Evolutionary conservation across 2,888 invertebrate genomes (phyloP).

Genomic region (Anoplius nigerrimus): DNA sequence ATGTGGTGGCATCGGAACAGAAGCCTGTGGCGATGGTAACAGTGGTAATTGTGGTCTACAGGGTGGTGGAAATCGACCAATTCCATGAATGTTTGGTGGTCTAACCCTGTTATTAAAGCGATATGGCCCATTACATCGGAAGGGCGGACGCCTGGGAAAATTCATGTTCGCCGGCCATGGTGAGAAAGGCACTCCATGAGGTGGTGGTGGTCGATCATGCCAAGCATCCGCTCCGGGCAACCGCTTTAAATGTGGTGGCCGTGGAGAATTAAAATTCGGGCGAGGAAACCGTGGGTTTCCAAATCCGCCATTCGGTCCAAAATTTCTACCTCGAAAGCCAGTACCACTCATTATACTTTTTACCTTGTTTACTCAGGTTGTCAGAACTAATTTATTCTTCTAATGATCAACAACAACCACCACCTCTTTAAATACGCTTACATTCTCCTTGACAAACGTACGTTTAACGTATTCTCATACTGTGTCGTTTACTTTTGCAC

Average conservation of each 20-base stretch:
- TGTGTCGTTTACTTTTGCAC: too few species aligned
- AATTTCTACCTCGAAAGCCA: conserved; percentile 65
- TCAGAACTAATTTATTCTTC: too few species aligned
- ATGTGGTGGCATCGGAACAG: too few species aligned
- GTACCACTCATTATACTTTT: conserved; percentile 62
- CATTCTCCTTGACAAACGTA: too few species aligned
- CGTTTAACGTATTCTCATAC: too few species aligned
- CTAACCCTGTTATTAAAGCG: conserved; percentile 10
- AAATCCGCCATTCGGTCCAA: conserved; percentile 49
- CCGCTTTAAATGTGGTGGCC: conserved; percentile 29
- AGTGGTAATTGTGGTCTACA: conserved; percentile 37
- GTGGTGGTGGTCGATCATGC: conserved; percentile 29
- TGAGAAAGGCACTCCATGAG: conserved; percentile 9
- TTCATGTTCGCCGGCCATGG: conserved; percentile 44
- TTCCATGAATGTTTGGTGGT: conserved; percentile 29
- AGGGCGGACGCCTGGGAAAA: conserved; percentile 30
- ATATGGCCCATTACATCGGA: conserved; percentile 36
- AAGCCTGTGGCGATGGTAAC: too few species aligned
- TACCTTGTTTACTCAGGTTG: too few species aligned
- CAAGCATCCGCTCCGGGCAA: conserved; percentile 36
- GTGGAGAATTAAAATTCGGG: conserved; percentile 41
- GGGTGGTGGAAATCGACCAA: conserved; percentile 44
- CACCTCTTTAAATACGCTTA: too few species aligned
- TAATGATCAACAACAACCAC: too few species aligned
- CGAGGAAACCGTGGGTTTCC: conserved; percentile 37